A percentile compares a stretch with the other conserved stretches of the same genome.
Evolutionary conservation across 2,888 invertebrate species (phyloP).

Genomic region (Drosophila pseudotalamancana): DNA sequence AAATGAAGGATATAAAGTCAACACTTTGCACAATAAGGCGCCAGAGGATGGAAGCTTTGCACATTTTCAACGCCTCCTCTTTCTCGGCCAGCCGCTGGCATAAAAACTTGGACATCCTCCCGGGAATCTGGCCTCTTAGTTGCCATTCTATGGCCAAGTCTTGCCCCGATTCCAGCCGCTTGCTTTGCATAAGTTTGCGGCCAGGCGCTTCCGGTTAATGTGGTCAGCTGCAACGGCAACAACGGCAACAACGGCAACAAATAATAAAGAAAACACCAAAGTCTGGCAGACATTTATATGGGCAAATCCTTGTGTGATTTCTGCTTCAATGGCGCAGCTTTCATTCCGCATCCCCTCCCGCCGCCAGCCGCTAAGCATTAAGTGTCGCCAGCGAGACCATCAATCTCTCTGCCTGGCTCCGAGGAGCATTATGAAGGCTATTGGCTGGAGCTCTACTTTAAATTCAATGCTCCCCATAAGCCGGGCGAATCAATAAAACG

Average conservation of each 20-base stretch:
- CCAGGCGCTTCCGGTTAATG: constrained; percentile 76
- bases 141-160: constrained; percentile 50
- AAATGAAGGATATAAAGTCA: constrained; percentile 82
- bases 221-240: constrained; percentile 57
- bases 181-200: constrained; percentile 77
- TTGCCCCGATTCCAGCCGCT: constrained; percentile 45
- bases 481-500: constrained; percentile 62
- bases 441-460: constrained; percentile 23
- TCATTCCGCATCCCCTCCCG: constrained; percentile 19
- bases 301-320: constrained; percentile 72
- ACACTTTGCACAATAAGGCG: constrained; percentile 80
- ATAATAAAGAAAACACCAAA: constrained; percentile 48
- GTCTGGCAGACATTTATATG: constrained; percentile 60
- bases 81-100: constrained; percentile 47
- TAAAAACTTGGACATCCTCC: constrained; percentile 60
- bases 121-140: constrained; percentile 55
- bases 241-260: constrained; percentile 40
- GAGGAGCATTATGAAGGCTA: constrained; percentile 12
- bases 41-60: constrained; percentile 60
- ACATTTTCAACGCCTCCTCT: constrained; percentile 63
- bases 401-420: constrained; percentile 52
- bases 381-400: constrained; percentile 62
- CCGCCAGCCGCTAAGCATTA: constrained; percentile 57
- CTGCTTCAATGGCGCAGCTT: constrained; percentile 56
- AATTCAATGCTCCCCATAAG: constrained; percentile 48